Evolutionary conservation across 2,888 invertebrate species (phyloP), one percentile per base, ranked within the genome.

Genomic region (Magallana nippona): DNA sequence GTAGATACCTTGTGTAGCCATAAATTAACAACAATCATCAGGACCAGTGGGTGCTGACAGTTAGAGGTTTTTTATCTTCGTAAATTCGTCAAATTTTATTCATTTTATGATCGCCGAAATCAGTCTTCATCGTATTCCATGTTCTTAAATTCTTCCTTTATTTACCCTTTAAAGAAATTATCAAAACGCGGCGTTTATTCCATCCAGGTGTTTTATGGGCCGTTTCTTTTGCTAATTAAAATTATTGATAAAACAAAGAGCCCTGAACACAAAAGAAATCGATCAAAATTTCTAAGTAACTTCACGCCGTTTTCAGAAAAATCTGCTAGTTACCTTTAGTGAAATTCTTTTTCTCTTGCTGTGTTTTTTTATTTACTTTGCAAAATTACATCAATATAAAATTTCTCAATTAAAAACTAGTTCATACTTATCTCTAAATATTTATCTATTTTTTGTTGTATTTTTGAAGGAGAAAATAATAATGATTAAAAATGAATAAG

Each of bases 21-120:
- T 82, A 71, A 82, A 82, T 77, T 13, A 82, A 56, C 8, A 58
- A 71, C 55, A 71, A 80, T 80, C 81, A 83, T 77, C 83, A 80
- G 17, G 22, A 44, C 27, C 44, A 77, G 27, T 71, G 19, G 17
- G 19, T 19, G 80, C 57, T 83, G 83, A 83, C 83, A 83, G 55
- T 83, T 83, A 80, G 71, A 77, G 57, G 56, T 55, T 44, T 77
- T 71, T 83, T 80, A 82, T 82, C 78, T 60, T 60, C 17, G 27
- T n/a, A 60, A 58, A 58, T 58, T 82, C 78, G 57, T 78, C 82
- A 78, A 78, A n/a, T 78, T 62, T 60, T 60, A 78, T 82, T 57
- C 44, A 78, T 82, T 71, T 78, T 82, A 60, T 27, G 71, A 71
- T 71, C 63, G 63, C 15, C 5, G 81, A 81, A 81, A 63, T 55